phyloP scores from a whole-genome alignment of 2,888 invertebrate species.

The Parascotia fuliginaria region DNA sequence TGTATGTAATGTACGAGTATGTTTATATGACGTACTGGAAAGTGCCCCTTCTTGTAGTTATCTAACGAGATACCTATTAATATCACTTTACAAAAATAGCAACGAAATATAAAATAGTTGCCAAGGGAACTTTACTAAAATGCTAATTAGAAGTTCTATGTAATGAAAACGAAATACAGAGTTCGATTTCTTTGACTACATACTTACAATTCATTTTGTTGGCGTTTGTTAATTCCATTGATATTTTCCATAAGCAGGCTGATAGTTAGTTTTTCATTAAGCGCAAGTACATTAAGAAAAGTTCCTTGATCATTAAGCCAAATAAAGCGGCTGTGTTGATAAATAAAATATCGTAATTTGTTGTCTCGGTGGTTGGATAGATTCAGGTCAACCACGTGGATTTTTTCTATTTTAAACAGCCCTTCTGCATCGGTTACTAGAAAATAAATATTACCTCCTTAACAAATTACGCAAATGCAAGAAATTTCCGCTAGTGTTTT shows the following conservation, averaged over 20 bases:
- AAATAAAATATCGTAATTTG: conserved; percentile 81
- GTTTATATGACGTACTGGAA: too few species aligned
- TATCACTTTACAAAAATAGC: conserved; percentile 1
- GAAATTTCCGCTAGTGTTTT: too few species aligned
- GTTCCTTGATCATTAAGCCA: conserved; percentile 80
- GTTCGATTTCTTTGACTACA: not conserved
- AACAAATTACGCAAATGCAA: too few species aligned
- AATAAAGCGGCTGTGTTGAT: conserved; percentile 85
- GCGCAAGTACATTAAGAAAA: conserved; percentile 78
- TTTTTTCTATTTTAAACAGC: conserved; percentile 71
- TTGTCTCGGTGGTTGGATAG: conserved; percentile 75
- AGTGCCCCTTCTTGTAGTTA: not conserved
- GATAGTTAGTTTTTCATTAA: conserved; percentile 80
- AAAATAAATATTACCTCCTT: too few species aligned
- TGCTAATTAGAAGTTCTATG: not conserved
- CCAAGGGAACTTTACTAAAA: not conserved
- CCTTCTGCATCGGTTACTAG: conserved; percentile 80
- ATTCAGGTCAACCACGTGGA: conserved; percentile 74
- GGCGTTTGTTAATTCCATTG: conserved; percentile 81
- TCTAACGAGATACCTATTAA: not conserved
- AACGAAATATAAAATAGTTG: not conserved
- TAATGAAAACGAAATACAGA: too few species aligned
- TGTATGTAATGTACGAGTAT: too few species aligned
- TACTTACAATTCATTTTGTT: conserved; percentile 86
- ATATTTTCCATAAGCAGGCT: conserved; percentile 80